These are phyloP conservation scores for Amblyopsis hoosieri DNA, from an alignment of 2,797 vertebrate species.

Conservation along the genomic window DNA sequence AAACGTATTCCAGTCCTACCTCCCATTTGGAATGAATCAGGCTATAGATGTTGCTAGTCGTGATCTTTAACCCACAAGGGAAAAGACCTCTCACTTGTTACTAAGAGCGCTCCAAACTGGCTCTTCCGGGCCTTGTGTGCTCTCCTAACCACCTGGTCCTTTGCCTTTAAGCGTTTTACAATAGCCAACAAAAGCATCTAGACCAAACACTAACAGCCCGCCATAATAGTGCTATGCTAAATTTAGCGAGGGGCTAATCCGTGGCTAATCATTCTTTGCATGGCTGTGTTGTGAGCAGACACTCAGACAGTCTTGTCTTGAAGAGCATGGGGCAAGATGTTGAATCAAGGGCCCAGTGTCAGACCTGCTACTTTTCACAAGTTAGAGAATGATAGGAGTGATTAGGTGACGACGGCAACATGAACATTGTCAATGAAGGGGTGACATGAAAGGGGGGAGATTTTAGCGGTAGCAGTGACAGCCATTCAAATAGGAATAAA, in stretches of 20 bases:
- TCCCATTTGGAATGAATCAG: constrained; percentile 37
- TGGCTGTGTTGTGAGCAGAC: constrained; percentile 24
- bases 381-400: constrained; percentile 26
- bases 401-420: constrained; percentile 39
- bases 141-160: constrained; percentile 65
- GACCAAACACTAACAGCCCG: constrained; percentile 32
- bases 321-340: constrained; percentile 21
- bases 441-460: not conserved
- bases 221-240: constrained; percentile 27
- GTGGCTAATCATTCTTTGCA: constrained; percentile 32
- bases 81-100: constrained; percentile 45
- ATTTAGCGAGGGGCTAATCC: constrained; percentile 36
- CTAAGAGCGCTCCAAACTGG: constrained; percentile 37
- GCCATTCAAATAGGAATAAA: constrained; percentile 9
- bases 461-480: constrained; percentile 12
- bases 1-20: constrained; percentile 7
- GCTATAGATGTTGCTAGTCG: constrained; percentile 65
- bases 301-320: constrained; percentile 34
- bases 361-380: constrained; percentile 45
- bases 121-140: constrained; percentile 36
- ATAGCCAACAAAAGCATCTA: constrained; percentile 52
- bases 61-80: constrained; percentile 64
- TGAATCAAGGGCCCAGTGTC: constrained; percentile 13
- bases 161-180: constrained; percentile 56
- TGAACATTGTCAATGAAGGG: constrained; percentile 27